These are phyloP conservation scores for Conomelus anceps DNA, from an alignment of 2,888 invertebrate genomes.

Conservation along the genomic window DNA sequence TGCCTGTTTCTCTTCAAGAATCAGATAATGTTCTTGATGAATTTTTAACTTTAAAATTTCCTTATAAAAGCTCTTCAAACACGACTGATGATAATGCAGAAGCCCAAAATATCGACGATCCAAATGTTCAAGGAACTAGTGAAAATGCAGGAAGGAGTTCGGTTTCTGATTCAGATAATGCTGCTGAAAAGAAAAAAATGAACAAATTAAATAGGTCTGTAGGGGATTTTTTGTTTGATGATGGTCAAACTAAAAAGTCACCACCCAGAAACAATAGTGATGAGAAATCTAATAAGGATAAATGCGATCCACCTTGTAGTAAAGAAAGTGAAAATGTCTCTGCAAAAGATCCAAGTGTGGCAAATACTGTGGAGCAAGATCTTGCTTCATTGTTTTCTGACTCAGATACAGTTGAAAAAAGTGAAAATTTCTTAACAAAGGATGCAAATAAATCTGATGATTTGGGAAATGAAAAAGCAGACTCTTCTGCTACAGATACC, in stretches of 20 bases:
- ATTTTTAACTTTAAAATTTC: not conserved
- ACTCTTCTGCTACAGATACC: not conserved
- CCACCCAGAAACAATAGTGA: not conserved
- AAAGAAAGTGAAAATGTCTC: not conserved
- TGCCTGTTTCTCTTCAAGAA: not conserved
- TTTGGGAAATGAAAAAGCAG: not conserved
- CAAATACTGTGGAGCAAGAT: not conserved
- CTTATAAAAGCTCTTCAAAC: not conserved
- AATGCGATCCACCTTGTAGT: not conserved
- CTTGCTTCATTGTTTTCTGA: not conserved
- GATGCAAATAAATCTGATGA: not conserved
- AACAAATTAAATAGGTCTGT: not conserved
- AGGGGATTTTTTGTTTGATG: not conserved
- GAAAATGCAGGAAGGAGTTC: not conserved
- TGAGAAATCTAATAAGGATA: not conserved
- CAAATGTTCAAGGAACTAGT: not conserved
- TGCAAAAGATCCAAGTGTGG: not conserved
- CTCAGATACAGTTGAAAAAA: not conserved
- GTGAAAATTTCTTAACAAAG: not conserved
- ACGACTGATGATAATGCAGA: not conserved
- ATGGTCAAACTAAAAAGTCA: not conserved
- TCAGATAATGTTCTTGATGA: not conserved
- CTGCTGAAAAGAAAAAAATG: not conserved
- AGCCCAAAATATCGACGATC: not conserved
- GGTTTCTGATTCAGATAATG: not conserved